phyloP scores from a whole-genome alignment of 1,140 invertebrate genomes.

The Bombus waltoni region DNA sequence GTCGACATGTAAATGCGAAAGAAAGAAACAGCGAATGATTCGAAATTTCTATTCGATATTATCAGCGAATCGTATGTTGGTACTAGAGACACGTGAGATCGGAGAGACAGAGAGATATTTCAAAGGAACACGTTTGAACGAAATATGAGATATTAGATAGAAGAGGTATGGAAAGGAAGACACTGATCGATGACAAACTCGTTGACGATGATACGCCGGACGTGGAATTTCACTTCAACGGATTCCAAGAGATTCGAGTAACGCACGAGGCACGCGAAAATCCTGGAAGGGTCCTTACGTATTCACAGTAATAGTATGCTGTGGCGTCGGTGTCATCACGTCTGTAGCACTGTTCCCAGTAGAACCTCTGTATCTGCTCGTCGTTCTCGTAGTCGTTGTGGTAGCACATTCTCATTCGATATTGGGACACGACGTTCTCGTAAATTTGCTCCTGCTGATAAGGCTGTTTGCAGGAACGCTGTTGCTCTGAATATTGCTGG shows the following conservation, averaged over 20 bases:
- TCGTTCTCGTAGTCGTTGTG: constrained; percentile 82
- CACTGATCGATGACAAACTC: neutral
- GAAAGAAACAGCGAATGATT: neutral
- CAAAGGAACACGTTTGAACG: neutral
- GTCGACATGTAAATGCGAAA: neutral
- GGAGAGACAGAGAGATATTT: neutral
- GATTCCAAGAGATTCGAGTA: neutral
- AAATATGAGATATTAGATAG: neutral
- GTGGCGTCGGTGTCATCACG: constrained; percentile 78
- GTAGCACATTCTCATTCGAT: constrained; percentile 82
- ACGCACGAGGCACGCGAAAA: neutral
- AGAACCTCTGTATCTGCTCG: constrained; percentile 81
- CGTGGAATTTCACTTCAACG: constrained; percentile 7
- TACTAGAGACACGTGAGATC: neutral
- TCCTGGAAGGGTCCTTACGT: constrained; percentile 74
- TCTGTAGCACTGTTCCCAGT: constrained; percentile 81
- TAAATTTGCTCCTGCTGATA: constrained; percentile 78
- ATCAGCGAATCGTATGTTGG: too few relatives aligned
- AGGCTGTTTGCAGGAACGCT: constrained; percentile 50
- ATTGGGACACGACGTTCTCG: constrained; percentile 80
- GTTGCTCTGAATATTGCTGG: constrained; percentile 64
- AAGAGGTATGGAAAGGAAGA: neutral
- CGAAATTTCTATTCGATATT: neutral
- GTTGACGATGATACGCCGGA: neutral
- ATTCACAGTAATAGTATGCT: constrained; percentile 82